These are phyloP conservation scores for Poeciliopsis gracilis DNA, from an alignment of 2,797 vertebrate species.

Conservation along the genomic window DNA sequence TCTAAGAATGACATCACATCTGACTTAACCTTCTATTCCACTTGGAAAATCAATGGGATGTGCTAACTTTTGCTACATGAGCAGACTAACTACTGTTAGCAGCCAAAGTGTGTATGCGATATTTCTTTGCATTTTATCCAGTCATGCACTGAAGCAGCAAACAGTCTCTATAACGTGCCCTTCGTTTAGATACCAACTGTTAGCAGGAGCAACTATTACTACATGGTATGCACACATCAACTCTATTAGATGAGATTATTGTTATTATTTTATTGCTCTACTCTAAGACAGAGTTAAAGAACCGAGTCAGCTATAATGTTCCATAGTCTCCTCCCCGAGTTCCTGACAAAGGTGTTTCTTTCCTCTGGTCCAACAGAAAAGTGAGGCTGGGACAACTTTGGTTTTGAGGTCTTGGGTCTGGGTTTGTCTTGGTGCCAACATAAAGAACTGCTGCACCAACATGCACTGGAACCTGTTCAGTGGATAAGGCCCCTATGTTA, in stretches of 20 bases:
- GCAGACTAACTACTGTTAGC: background rate
- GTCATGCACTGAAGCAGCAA: background rate
- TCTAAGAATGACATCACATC: background rate
- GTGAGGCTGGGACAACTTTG: background rate
- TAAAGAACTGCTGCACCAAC: background rate
- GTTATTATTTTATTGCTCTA: background rate
- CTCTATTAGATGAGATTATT: background rate
- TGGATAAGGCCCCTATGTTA: background rate
- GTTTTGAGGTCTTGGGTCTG: background rate
- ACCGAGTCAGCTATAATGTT: background rate
- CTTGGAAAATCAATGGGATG: background rate
- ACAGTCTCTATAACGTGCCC: background rate
- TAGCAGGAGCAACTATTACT: background rate
- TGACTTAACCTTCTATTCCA: background rate
- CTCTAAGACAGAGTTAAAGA: background rate
- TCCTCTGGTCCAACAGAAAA: background rate
- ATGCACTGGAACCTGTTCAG: background rate
- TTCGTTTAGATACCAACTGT: background rate
- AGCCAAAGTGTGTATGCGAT: background rate
- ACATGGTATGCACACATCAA: background rate
- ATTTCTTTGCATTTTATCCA: background rate
- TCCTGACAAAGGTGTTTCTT: background rate
- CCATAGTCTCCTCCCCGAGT: background rate
- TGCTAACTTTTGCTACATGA: background rate
- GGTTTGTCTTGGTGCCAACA: background rate